Conservation (phyloP, 2,888 invertebrate genomes). For the Chymomyza amoena region DNA sequence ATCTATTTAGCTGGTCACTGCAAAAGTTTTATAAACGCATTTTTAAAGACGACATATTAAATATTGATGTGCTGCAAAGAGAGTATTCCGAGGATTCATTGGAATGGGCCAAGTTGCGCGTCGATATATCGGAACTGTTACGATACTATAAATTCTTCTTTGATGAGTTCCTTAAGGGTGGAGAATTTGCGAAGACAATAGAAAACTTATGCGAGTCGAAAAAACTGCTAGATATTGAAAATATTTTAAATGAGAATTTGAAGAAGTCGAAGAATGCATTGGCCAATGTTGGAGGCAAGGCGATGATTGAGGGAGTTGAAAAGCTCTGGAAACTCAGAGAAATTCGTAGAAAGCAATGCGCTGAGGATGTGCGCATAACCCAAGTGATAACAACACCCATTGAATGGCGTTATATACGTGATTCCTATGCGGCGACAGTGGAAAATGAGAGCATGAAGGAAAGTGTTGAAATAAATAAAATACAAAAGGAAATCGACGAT, state of each 20-base stretch:
- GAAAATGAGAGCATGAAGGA: conserved; percentile 24
- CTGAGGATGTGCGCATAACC: neutral
- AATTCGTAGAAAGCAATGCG: too few species aligned
- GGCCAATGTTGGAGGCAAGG: neutral
- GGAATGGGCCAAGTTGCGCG: conserved; percentile 32
- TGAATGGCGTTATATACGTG: conserved; percentile 33
- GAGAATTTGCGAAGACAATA: neutral
- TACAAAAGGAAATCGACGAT: neutral
- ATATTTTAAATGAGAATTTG: conserved; percentile 14
- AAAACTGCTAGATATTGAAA: conserved; percentile 25
- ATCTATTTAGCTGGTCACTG: conserved; percentile 36
- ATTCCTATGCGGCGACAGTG: conserved; percentile 16
- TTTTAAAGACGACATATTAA: conserved; percentile 7
- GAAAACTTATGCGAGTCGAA: conserved; percentile 23
- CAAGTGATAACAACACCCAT: conserved; percentile 21
- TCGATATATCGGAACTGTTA: conserved; percentile 30
- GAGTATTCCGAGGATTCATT: conserved; percentile 2
- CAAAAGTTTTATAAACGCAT: conserved; percentile 30
- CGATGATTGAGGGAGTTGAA: neutral
- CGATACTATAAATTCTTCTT: conserved; percentile 28
- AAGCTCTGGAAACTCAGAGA: too few species aligned
- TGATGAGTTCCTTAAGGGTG: conserved; percentile 1
- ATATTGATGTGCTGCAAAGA: conserved; percentile 31
- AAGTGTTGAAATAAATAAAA: neutral
- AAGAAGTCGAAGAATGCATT: neutral